These are phyloP conservation scores for Zophobas morio DNA, from an alignment of 1,140 invertebrate species.

Conservation along the genomic window DNA sequence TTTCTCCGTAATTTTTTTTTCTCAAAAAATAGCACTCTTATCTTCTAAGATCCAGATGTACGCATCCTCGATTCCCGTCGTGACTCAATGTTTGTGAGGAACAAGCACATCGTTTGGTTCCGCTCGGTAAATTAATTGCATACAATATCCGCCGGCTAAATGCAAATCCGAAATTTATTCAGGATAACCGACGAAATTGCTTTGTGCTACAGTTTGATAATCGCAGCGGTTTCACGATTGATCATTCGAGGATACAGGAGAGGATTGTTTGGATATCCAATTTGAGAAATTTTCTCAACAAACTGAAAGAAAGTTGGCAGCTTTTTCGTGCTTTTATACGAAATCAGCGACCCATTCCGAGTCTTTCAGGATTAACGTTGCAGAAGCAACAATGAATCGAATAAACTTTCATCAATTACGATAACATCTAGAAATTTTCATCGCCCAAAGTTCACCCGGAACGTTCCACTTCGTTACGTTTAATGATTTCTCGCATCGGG, in stretches of 20 bases:
- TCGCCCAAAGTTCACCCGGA: too few relatives aligned
- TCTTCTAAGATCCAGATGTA: too few relatives aligned
- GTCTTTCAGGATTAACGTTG: conserved; percentile 19
- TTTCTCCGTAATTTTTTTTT: too few relatives aligned
- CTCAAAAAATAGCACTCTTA: too few relatives aligned
- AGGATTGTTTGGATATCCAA: background rate
- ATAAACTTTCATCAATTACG: conserved; percentile 25
- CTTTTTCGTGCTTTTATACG: background rate
- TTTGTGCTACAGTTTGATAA: conserved; percentile 12
- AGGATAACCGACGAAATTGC: conserved; percentile 24
- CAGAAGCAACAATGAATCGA: conserved; percentile 30
- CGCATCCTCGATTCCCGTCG: background rate
- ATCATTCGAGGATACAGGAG: background rate
- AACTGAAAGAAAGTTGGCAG: conserved; percentile 1
- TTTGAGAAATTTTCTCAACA: conserved; percentile 18
- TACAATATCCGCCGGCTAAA: conserved; percentile 7
- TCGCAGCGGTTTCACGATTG: background rate
- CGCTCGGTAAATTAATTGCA: conserved; percentile 22
- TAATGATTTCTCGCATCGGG: too few relatives aligned
- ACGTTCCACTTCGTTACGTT: too few relatives aligned
- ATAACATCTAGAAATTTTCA: too few relatives aligned
- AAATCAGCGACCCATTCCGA: conserved; percentile 4
- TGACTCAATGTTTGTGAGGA: background rate
- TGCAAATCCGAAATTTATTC: conserved; percentile 22
- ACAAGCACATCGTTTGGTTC: background rate